Evolutionary conservation across 37 sponge, comb jelly and placozoan genomes (phyloP).

Genomic region (Eunapius fragilis): DNA sequence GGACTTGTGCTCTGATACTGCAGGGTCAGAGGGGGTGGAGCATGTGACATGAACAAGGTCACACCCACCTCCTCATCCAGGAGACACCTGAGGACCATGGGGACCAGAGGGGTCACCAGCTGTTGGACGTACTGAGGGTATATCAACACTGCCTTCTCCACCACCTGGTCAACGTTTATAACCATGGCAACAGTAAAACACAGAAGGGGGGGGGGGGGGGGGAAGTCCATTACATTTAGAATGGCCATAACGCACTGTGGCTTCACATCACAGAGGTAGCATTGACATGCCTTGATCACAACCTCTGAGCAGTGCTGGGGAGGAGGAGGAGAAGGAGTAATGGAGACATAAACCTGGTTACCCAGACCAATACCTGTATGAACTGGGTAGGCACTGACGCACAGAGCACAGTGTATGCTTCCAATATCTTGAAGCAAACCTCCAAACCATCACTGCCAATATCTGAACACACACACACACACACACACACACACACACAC

Average conservation of each 20-base stretch:
- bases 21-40: too few species aligned
- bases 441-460: conserved; percentile 51
- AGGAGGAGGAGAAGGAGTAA: too few species aligned
- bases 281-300: conserved; percentile 45
- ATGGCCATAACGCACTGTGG: conserved; percentile 52
- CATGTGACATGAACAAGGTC: not conserved
- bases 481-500: too few species aligned
- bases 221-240: conserved; percentile 29
- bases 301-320: conserved; percentile 49
- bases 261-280: conserved; percentile 70
- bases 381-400: conserved; percentile 51
- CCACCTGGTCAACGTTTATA: not conserved
- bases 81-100: conserved; percentile 18
- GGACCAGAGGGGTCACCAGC: conserved; percentile 33
- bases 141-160: conserved; percentile 33
- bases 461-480: conserved; percentile 15
- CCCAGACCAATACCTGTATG: conserved; percentile 43
- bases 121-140: conserved; percentile 39
- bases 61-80: conserved; percentile 43
- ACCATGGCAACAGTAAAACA: conserved; percentile 1
- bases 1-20: conserved; percentile 52
- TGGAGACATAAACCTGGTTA: not conserved
- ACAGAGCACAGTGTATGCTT: conserved; percentile 63
- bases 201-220: not conserved
- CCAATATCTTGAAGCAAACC: conserved; percentile 61